Evolutionary conservation across 2,888 invertebrate genomes (phyloP).

Genomic region (Odontocerum albicorne): DNA sequence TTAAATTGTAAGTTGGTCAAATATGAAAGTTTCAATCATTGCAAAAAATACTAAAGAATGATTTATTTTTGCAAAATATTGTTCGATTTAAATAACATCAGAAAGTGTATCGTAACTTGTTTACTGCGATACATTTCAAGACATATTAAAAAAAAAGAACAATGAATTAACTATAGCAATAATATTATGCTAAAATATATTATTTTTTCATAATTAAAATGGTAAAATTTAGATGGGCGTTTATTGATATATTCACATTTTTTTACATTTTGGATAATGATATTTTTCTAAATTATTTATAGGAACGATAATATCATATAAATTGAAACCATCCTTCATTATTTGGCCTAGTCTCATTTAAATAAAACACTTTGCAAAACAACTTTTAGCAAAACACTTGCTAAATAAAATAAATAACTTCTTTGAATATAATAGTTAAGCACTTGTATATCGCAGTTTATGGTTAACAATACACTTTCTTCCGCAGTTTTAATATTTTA

Average conservation of each 20-base stretch:
- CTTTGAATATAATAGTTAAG: not conserved
- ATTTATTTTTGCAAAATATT: too few species aligned
- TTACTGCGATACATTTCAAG: slow-evolving; percentile 28
- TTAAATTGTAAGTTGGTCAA: too few species aligned
- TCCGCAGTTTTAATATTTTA: slow-evolving; percentile 11
- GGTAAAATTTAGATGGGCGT: too few species aligned
- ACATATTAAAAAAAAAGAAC: slow-evolving; percentile 15
- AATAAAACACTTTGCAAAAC: too few species aligned
- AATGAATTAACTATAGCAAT: slow-evolving; percentile 36
- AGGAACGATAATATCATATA: too few species aligned
- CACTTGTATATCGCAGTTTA: slow-evolving; percentile 27
- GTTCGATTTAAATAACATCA: too few species aligned
- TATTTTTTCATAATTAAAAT: slow-evolving; percentile 4
- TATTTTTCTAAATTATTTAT: slow-evolving; percentile 2
- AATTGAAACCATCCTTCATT: too few species aligned
- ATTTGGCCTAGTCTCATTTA: not conserved
- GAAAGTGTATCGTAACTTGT: slow-evolving; percentile 33
- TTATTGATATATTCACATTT: too few species aligned
- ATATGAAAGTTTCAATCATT: too few species aligned
- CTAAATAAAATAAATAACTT: not conserved
- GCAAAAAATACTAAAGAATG: too few species aligned
- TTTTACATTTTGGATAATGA: not conserved
- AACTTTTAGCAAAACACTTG: too few species aligned
- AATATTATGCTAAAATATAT: slow-evolving; percentile 22
- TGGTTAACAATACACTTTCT: slow-evolving; percentile 33